Evolutionary conservation across 2,888 invertebrate genomes (phyloP).

Genomic region (Chrysolina oricalcia): DNA sequence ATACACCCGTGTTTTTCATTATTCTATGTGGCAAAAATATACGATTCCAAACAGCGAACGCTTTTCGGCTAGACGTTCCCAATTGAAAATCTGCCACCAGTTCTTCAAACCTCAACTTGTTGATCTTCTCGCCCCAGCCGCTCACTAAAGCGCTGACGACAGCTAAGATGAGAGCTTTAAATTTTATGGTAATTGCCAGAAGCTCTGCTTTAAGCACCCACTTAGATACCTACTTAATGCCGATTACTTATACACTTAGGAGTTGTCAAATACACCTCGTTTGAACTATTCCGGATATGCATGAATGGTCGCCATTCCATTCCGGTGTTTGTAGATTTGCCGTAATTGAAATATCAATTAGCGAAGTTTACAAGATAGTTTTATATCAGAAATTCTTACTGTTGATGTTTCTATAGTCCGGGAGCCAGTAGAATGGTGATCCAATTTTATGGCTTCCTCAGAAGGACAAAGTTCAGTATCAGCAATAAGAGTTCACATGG

Average conservation of each 20-base stretch:
- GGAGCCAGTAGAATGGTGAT: not conserved
- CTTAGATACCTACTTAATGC: slow-evolving; percentile 16
- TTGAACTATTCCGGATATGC: slow-evolving; percentile 12
- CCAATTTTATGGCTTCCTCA: too few species aligned
- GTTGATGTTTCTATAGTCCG: not conserved
- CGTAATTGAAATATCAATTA: slow-evolving; percentile 8
- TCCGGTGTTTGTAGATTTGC: not conserved
- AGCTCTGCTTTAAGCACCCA: slow-evolving; percentile 21
- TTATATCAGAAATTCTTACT: not conserved
- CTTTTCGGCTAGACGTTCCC: not conserved
- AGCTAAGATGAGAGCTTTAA: slow-evolving; percentile 5
- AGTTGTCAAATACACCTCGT: slow-evolving; percentile 19
- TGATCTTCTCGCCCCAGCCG: not conserved
- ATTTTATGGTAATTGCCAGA: slow-evolving; percentile 23
- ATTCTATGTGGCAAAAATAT: not conserved
- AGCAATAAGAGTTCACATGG: too few species aligned
- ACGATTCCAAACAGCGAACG: not conserved
- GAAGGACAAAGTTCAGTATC: too few species aligned
- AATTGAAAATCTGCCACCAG: not conserved
- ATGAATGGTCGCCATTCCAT: not conserved
- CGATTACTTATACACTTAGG: slow-evolving; percentile 14
- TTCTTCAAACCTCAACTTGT: slow-evolving; percentile 16
- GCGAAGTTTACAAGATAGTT: not conserved
- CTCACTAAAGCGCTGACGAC: slow-evolving; percentile 1
- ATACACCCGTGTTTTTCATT: not conserved